Base-by-base conservation (phyloP, 2,113 vertebrate genomes). In the Tupaia tana region DNA sequence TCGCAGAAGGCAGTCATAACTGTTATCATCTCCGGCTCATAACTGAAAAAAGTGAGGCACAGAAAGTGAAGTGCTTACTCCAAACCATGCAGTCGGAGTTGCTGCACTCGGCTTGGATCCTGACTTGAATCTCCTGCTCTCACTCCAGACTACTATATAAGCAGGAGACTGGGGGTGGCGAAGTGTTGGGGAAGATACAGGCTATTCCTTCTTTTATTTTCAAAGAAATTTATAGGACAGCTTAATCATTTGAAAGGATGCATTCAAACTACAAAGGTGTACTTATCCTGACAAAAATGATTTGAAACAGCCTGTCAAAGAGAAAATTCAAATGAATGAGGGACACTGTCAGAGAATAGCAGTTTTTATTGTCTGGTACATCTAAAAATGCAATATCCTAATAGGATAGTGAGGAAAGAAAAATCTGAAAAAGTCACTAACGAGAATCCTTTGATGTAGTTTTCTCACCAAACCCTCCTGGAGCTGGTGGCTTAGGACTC, bases 201-300 rank as follows among this genome's bases (percentile, higher is more conserved):
- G 13, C 29, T 31, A 31, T 90, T 86, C 73, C 58, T 91, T 19
- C 27, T 90, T 80, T 88, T 18, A 63, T 91, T 96, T 93, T 80
- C 56, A 80, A 93, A 93, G 34, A 59, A 70, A 18, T 58, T 52
- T 80, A 5, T 59, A 77, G 66, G 84, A 67, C 6, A 93, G 22
- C 64, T 95, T 85, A 77, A 61, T 91, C 73, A 84, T 64, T 88
- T 66, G 61, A 56, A 90, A 52, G 63, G 43, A 86, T 86, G 16
- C 4, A 0, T 89, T 89, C 27, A 93, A 52, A 79, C 67, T 31
- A 66, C 24, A 79, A 34, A 95, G 13, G 31, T 85, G 15, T 78
- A 13, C 52, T 81, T 77, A 89, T 11, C 89, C 91, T 87, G 81
- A 75, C 80, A 90, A 71, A 71, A 71, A 43, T 0, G 1, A 78